These are phyloP conservation scores for Drosophila atroscutellata DNA, from an alignment of 2,888 invertebrate genomes.

Conservation along the genomic window DNA sequence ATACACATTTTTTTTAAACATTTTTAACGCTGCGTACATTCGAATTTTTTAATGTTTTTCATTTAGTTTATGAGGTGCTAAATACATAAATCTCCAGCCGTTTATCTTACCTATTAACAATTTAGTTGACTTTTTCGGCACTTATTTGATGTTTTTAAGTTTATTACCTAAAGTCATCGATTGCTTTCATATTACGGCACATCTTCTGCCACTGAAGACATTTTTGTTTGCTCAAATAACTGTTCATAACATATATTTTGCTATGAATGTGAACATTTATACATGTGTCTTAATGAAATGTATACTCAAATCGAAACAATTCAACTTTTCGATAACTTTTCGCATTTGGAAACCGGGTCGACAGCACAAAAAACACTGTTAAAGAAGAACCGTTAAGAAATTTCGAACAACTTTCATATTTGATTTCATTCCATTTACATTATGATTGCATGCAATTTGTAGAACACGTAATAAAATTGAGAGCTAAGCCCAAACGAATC, in stretches of 20 bases:
- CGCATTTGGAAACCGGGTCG: conserved; percentile 61
- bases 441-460: conserved; percentile 9
- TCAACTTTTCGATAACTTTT: conserved; percentile 35
- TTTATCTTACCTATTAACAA: conserved; percentile 3
- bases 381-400: conserved; percentile 56
- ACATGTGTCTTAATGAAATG: conserved; percentile 11
- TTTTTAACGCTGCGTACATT: not conserved
- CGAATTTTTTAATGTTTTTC: conserved; percentile 6
- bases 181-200: conserved; percentile 11
- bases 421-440: conserved; percentile 27
- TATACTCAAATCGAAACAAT: conserved; percentile 24
- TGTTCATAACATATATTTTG: conserved; percentile 19
- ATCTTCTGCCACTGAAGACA: conserved; percentile 8
- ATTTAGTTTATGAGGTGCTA: conserved; percentile 53
- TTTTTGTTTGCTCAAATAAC: conserved; percentile 2
- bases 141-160: conserved; percentile 29
- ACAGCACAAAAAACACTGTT: conserved; percentile 3
- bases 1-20: conserved; percentile 3
- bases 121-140: conserved; percentile 22
- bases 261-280: conserved; percentile 55
- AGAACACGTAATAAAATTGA: conserved; percentile 5
- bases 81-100: conserved; percentile 27
- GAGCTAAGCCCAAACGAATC: conserved; percentile 26
- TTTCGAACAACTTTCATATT: conserved; percentile 21
- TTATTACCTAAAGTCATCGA: conserved; percentile 36